phyloP scores from a whole-genome alignment of 2,888 invertebrate species.

The Lepidochitona cinerea region DNA sequence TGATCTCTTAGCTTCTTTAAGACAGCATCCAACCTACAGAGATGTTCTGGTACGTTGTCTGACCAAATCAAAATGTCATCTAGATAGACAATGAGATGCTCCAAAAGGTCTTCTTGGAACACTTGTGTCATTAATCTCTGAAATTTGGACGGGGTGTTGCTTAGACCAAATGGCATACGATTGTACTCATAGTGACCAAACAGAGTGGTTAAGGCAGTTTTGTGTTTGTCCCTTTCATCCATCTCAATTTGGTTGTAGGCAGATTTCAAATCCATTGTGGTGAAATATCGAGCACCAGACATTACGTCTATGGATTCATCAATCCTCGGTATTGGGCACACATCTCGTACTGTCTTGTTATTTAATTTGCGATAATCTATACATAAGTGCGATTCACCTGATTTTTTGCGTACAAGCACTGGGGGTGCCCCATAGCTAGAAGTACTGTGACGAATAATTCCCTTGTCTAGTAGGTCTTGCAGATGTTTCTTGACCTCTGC shows the following conservation, averaged over 20 bases:
- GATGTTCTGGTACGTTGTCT: constrained; percentile 13
- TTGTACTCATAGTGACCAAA: constrained; percentile 27
- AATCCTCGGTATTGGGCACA: neutral
- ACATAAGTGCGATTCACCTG: neutral
- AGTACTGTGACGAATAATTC: neutral
- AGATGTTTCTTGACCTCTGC: no score
- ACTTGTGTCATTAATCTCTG: constrained; percentile 26
- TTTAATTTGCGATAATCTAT: neutral
- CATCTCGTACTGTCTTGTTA: neutral
- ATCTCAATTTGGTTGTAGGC: constrained; percentile 27
- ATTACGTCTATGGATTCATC: neutral
- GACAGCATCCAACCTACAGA: constrained; percentile 18
- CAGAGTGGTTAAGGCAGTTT: constrained; percentile 31
- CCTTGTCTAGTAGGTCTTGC: neutral
- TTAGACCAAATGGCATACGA: constrained; percentile 18
- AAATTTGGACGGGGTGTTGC: constrained; percentile 13
- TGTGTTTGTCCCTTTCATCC: constrained; percentile 22
- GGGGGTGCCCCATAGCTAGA: constrained; percentile 14
- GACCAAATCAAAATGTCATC: constrained; percentile 23
- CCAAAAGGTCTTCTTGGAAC: constrained; percentile 14
- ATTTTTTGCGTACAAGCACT: neutral
- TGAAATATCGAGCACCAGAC: neutral
- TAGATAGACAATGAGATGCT: constrained; percentile 17
- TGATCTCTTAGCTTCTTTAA: constrained; percentile 17
- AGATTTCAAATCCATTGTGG: constrained; percentile 21